Conservation (phyloP, 2,888 invertebrate species). For the Serripes groenlandicus region DNA sequence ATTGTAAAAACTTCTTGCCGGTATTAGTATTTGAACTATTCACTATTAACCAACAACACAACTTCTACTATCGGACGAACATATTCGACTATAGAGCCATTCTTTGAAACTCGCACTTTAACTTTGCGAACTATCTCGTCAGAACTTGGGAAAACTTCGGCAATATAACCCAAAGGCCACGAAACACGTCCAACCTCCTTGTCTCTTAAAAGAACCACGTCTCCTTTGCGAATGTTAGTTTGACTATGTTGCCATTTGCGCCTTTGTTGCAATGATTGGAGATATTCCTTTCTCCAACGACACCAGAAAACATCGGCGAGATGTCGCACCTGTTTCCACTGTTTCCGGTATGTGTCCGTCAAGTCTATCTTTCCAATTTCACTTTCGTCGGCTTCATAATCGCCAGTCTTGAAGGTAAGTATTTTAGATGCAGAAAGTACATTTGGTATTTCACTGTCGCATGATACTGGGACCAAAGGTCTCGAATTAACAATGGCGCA, state of each 20-base stretch:
- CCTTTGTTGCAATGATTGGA: constrained; percentile 34
- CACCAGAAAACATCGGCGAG: constrained; percentile 45
- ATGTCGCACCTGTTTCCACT: constrained; percentile 52
- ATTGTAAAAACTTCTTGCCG: no score
- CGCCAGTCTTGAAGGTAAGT: constrained; percentile 8
- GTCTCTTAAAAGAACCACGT: constrained; percentile 43
- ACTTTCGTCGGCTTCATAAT: background rate
- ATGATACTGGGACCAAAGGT: constrained; percentile 18
- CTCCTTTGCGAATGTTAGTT: constrained; percentile 12
- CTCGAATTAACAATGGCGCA: constrained; percentile 23
- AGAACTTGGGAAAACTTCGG: constrained; percentile 27
- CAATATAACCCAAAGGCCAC: constrained; percentile 44
- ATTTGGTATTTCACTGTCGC: constrained; percentile 7
- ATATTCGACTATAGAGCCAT: constrained; percentile 12
- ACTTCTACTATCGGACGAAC: constrained; percentile 34
- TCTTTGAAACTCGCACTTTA: constrained; percentile 24
- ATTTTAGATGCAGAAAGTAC: constrained; percentile 18
- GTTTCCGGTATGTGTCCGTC: constrained; percentile 26
- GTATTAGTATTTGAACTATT: no score
- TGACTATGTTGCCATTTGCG: constrained; percentile 33
- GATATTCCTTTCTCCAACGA: constrained; percentile 44
- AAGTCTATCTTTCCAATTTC: background rate
- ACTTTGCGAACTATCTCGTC: constrained; percentile 39
- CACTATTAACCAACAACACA: constrained; percentile 7
- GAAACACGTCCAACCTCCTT: constrained; percentile 3